Percentiles rank a stretch among this genome's conserved stretches.
phyloP scores from a whole-genome alignment of 2,888 invertebrate genomes.

The Corbicula japonica region DNA sequence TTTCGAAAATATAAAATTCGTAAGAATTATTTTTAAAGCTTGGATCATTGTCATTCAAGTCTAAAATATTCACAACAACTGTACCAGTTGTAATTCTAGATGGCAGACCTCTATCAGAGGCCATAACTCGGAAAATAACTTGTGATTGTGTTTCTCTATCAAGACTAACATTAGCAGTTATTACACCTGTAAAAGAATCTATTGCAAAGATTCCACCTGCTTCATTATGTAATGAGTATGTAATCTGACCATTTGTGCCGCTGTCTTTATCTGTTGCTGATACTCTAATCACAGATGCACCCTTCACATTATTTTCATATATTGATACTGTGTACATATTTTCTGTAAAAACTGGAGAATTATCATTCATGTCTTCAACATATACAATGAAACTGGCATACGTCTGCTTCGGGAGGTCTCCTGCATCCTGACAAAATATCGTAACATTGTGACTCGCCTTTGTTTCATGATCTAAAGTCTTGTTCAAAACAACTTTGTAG shows the following conservation, averaged over 20 bases:
- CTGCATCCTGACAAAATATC: conserved; percentile 80
- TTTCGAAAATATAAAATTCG: conserved; percentile 73
- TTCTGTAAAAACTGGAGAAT: conserved; percentile 78
- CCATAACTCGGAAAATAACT: conserved; percentile 72
- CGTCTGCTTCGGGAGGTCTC: conserved; percentile 73
- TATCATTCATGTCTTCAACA: conserved; percentile 83
- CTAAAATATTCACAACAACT: conserved; percentile 73
- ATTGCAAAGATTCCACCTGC: conserved; percentile 71
- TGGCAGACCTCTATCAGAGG: conserved; percentile 72
- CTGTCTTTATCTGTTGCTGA: conserved; percentile 79
- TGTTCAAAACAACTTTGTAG: conserved; percentile 75
- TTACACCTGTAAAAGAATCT: conserved; percentile 73
- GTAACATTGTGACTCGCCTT: conserved; percentile 74
- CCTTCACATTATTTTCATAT: conserved; percentile 79
- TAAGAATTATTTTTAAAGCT: conserved; percentile 66
- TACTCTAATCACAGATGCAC: conserved; percentile 74
- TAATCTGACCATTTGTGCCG: conserved; percentile 72
- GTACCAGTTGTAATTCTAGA: conserved; percentile 70
- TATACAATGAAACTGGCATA: conserved; percentile 73
- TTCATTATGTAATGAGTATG: conserved; percentile 72
- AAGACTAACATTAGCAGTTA: conserved; percentile 71
- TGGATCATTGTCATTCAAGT: conserved; percentile 79
- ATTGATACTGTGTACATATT: conserved; percentile 73
- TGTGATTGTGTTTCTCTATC: conserved; percentile 74
- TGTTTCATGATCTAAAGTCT: conserved; percentile 78